Conservation (phyloP, 2,797 vertebrate genomes). For the Pampus argenteus region DNA sequence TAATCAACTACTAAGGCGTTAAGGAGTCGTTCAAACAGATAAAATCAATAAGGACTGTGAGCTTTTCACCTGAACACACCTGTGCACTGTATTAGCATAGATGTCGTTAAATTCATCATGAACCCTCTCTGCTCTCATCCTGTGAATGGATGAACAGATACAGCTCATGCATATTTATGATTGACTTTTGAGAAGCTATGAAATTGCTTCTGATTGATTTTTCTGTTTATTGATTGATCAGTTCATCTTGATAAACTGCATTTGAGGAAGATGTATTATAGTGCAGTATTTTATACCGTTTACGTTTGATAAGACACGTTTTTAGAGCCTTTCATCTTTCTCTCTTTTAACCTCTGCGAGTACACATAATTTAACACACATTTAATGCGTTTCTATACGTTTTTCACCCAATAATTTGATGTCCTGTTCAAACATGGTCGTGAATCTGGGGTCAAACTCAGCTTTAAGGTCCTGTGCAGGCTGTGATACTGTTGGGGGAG, state of each 20-base stretch:
- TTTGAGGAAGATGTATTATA: too few relatives aligned
- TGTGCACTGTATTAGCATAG: background rate
- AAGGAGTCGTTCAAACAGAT: too few relatives aligned
- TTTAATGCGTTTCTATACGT: background rate
- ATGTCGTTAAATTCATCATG: slow-evolving; percentile 63
- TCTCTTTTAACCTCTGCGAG: background rate
- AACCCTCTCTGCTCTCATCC: slow-evolving; percentile 51
- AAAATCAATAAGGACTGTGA: slow-evolving; percentile 36
- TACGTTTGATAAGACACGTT: too few relatives aligned
- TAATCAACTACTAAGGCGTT: too few relatives aligned
- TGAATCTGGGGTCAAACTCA: slow-evolving; percentile 10
- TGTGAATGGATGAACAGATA: slow-evolving; percentile 52
- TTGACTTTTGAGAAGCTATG: too few relatives aligned
- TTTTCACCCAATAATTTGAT: background rate
- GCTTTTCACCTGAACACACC: slow-evolving; percentile 38
- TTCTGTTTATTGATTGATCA: too few relatives aligned
- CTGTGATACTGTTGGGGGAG: slow-evolving; percentile 2
- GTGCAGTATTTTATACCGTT: too few relatives aligned
- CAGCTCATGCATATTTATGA: slow-evolving; percentile 64
- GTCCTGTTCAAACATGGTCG: background rate
- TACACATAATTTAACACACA: background rate
- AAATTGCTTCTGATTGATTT: too few relatives aligned
- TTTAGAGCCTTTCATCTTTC: background rate
- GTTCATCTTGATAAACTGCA: too few relatives aligned
- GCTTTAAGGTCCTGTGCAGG: background rate